These are phyloP conservation scores for Cololabis saira DNA, from an alignment of 2,113 vertebrate genomes.

Conservation along the genomic window DNA sequence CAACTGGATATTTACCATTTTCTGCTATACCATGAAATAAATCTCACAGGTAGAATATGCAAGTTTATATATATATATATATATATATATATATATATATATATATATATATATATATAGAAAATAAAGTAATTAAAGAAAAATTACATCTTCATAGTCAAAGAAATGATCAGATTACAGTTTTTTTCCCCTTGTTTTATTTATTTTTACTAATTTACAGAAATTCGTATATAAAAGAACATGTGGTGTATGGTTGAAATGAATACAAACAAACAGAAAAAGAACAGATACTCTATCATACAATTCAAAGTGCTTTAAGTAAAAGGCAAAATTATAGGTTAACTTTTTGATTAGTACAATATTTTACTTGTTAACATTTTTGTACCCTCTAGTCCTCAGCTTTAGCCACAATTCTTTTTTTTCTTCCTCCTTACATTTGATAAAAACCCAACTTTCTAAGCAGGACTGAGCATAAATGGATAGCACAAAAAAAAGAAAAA, in stretches of 20 bases:
- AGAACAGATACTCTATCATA: conserved; percentile 75
- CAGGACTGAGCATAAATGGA: conserved; percentile 35
- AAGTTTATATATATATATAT: too few species aligned
- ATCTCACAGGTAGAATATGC: conserved; percentile 60
- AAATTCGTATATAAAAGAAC: conserved; percentile 78
- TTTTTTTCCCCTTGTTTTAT: conserved; percentile 8
- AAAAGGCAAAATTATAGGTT: conserved; percentile 87
- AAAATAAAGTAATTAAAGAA: too few species aligned
- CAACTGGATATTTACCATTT: conserved; percentile 40
- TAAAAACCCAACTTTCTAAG: conserved; percentile 34
- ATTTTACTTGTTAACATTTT: conserved; percentile 20
- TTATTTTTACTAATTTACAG: conserved; percentile 74
- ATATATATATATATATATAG: too few species aligned
- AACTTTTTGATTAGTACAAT: conserved; percentile 67
- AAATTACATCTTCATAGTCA: too few species aligned
- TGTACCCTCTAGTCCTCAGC: conserved; percentile 36
- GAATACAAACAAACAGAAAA: conserved; percentile 57
- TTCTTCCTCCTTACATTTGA: conserved; percentile 7
- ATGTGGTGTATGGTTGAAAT: conserved; percentile 61
- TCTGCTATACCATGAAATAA: conserved; percentile 73
- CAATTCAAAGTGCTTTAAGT: conserved; percentile 95
- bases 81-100: too few species aligned
- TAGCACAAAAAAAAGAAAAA: conserved; percentile 16
- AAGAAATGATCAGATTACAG: not conserved
- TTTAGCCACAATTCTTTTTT: conserved; percentile 44